Evolutionary conservation across 2,113 vertebrate genomes (phyloP), one percentile per base, ranked within the genome.

Genomic region (Semnornis frantzii): DNA sequence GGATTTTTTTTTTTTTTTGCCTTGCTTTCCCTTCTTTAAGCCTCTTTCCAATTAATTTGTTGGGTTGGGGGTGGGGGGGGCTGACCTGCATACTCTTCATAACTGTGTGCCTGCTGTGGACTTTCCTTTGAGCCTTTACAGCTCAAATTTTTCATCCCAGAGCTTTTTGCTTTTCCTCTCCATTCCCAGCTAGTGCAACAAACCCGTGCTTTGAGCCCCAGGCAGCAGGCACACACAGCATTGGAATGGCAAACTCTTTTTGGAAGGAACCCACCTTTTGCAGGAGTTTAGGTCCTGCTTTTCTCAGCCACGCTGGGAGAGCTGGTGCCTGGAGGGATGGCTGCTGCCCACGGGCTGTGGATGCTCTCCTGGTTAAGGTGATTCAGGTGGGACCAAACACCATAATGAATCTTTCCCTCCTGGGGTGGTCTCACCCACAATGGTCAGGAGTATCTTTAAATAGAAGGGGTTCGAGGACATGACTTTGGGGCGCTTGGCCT

Each of bases 71-170:
- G 37, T 39, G 37, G 37, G 37, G 37, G 37, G 9, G 37, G 37
- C 11, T 39, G 37, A 39, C 37, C 37, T 39, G 37, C 37, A 20
- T 5, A 6, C 44, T 62, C 18, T 19, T 33, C 55, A 44, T 9
- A 8, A 28, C 1, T 7, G 0, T 0, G 2, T 0, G 12, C 24
- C 62, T 54, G 33, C 74, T 3, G 5, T 0, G 1, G 48, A 15
- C 18, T 60, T 86, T 12, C 62, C 68, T 15, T 52, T 64, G 60
- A 77, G 73, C 37, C 46, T 82, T 90, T 70, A 50, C 58, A 55
- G 48, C 25, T 78, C 58, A 13, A 2, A 2, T 79, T 91, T 91
- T 82, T 64, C 90, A 76, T 4, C 57, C 37, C 42, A 27, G 59
- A 2, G 13, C 59, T 44, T 74, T 80, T 37, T 33, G 16, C 50